These are phyloP conservation scores for Notiomystis cincta DNA, from an alignment of 2,113 vertebrate genomes.

Conservation along the genomic window DNA sequence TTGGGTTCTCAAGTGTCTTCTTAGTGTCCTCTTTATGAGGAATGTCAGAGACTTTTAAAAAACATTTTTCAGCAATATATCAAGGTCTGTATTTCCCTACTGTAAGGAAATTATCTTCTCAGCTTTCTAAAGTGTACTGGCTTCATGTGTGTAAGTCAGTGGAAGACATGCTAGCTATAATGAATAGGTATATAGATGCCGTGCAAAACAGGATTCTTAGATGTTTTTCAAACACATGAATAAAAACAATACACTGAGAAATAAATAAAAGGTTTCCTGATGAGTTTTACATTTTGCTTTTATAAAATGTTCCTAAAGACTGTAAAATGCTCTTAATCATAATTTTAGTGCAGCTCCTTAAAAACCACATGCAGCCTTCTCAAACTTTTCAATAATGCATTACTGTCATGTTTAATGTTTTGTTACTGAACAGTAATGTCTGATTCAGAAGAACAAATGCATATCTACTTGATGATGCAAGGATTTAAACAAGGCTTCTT, in stretches of 20 bases:
- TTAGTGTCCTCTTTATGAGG: background rate
- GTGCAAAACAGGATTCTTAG: background rate
- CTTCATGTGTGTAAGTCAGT: background rate
- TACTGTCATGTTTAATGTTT: slow-evolving; percentile 4
- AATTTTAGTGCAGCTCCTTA: slow-evolving; percentile 13
- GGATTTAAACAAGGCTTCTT: background rate
- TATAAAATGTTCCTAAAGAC: background rate
- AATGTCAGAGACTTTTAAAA: background rate
- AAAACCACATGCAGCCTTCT: slow-evolving; percentile 9
- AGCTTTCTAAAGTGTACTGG: background rate
- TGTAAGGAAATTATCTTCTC: background rate
- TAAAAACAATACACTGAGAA: background rate
- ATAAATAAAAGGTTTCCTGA: slow-evolving; percentile 7
- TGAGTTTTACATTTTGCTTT: background rate
- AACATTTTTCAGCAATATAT: background rate
- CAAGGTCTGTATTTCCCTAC: background rate
- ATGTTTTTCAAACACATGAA: background rate
- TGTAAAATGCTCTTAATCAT: slow-evolving; percentile 15
- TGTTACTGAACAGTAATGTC: background rate
- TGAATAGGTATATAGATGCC: background rate
- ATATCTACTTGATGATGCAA: background rate
- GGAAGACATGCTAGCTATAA: background rate
- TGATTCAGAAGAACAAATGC: slow-evolving; percentile 15
- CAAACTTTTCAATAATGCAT: slow-evolving; percentile 29
- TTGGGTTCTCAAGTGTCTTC: background rate